phyloP scores from a whole-genome alignment of 2,888 invertebrate genomes.

The Heliconius aoede region DNA sequence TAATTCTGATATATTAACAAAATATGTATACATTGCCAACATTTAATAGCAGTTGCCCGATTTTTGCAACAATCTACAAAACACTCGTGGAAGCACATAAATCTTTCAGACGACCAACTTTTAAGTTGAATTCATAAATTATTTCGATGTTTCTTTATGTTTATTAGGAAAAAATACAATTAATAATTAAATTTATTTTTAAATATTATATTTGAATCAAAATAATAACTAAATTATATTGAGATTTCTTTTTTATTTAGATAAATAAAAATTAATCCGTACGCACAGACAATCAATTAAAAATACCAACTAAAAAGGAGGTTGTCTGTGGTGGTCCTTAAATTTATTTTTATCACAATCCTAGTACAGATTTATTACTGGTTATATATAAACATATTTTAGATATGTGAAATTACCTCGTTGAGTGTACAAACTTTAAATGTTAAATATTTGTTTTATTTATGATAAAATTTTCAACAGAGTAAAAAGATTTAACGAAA shows the following conservation, averaged over 20 bases:
- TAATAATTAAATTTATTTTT: too few relatives aligned
- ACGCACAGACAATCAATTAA: not conserved
- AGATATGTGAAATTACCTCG: conserved; percentile 7
- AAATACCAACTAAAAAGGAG: conserved; percentile 44
- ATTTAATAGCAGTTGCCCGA: conserved; percentile 22
- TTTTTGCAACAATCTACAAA: conserved; percentile 44
- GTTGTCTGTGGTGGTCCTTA: conserved; percentile 49
- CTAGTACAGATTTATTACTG: conserved; percentile 13
- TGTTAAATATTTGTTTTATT: not conserved
- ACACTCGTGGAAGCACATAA: conserved; percentile 73
- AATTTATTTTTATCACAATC: conserved; percentile 32
- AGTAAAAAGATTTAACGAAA: not conserved
- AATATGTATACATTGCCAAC: conserved; percentile 26
- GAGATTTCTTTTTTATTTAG: not conserved
- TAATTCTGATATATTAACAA: conserved; percentile 18
- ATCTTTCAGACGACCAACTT: conserved; percentile 58
- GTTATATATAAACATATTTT: not conserved
- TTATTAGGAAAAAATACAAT: conserved; percentile 4
- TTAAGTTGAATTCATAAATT: conserved; percentile 42
- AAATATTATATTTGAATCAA: not conserved
- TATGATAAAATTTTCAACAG: not conserved
- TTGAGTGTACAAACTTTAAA: conserved; percentile 1
- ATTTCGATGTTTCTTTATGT: conserved; percentile 39
- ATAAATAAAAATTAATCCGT: not conserved
- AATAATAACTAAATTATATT: too few relatives aligned